These are phyloP conservation scores for Ormyrus nitidulus DNA, from an alignment of 2,888 invertebrate genomes.

Conservation along the genomic window DNA sequence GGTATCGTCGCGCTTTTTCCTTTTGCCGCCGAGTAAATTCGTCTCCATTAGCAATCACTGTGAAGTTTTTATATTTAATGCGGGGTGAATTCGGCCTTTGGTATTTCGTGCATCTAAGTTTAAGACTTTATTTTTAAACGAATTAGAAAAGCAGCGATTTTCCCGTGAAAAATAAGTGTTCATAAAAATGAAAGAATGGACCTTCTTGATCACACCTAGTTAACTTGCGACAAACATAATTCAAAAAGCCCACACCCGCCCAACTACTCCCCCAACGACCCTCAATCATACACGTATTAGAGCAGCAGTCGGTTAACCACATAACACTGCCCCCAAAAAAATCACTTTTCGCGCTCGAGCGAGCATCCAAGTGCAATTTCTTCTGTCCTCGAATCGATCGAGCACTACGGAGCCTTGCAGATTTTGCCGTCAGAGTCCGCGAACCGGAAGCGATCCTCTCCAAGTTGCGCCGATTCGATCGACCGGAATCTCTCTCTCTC, in stretches of 20 bases:
- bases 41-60: slow-evolving; percentile 35
- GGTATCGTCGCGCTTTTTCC: background rate
- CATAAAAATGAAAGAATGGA: background rate
- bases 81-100: background rate
- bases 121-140: background rate
- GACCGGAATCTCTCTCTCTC: slow-evolving; percentile 55
- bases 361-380: background rate
- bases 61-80: background rate
- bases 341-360: slow-evolving; percentile 25
- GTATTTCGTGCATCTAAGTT: background rate
- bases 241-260: no score
- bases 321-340: background rate
- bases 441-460: slow-evolving; percentile 44
- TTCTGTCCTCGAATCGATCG: background rate
- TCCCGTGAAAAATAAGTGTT: background rate
- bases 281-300: slow-evolving; percentile 23
- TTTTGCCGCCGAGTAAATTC: slow-evolving; percentile 33
- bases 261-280: no score
- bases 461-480: slow-evolving; percentile 16
- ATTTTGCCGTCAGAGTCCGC: slow-evolving; percentile 1
- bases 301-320: slow-evolving; percentile 33
- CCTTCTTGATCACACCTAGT: no score
- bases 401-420: background rate
- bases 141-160: background rate
- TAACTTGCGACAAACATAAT: no score